phyloP scores from a whole-genome alignment of 2,797 vertebrate genomes.

The Apogon hyalosoma region DNA sequence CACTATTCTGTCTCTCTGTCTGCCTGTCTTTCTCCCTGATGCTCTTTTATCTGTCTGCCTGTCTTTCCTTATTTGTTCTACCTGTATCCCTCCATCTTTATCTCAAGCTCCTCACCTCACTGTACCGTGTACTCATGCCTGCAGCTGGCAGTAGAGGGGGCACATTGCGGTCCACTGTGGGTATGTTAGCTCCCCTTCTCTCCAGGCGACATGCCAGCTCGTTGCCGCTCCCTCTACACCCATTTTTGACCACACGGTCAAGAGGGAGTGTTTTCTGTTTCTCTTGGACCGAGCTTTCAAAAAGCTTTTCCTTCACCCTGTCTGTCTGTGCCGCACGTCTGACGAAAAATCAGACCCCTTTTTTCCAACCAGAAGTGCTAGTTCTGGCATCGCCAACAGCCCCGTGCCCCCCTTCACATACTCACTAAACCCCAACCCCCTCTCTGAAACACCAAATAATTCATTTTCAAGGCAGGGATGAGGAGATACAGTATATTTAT shows the following conservation, averaged over 20 bases:
- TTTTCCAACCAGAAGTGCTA: conserved; percentile 80
- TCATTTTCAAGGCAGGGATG: conserved; percentile 59
- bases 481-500: conserved; percentile 66
- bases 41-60: conserved; percentile 29
- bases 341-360: conserved; percentile 73
- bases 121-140: conserved; percentile 6
- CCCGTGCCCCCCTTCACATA: conserved; percentile 34
- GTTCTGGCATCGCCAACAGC: conserved; percentile 68
- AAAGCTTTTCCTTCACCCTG: conserved; percentile 73
- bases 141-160: conserved; percentile 54
- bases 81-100: conserved; percentile 36
- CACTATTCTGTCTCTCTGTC: conserved; percentile 54
- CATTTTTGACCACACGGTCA: conserved; percentile 78
- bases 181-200: conserved; percentile 40
- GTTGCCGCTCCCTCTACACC: conserved; percentile 67
- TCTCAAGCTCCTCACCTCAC: conserved; percentile 1
- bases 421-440: conserved; percentile 30
- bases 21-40: conserved; percentile 48
- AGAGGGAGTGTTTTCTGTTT: conserved; percentile 80
- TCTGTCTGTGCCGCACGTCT: conserved; percentile 70
- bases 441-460: conserved; percentile 70
- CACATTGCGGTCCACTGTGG: conserved; percentile 21
- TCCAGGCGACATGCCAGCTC: conserved; percentile 70
- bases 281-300: conserved; percentile 76
- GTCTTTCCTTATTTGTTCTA: conserved; percentile 24